phyloP scores from a whole-genome alignment of 2,888 invertebrate genomes.

The Tiphia femorata region DNA sequence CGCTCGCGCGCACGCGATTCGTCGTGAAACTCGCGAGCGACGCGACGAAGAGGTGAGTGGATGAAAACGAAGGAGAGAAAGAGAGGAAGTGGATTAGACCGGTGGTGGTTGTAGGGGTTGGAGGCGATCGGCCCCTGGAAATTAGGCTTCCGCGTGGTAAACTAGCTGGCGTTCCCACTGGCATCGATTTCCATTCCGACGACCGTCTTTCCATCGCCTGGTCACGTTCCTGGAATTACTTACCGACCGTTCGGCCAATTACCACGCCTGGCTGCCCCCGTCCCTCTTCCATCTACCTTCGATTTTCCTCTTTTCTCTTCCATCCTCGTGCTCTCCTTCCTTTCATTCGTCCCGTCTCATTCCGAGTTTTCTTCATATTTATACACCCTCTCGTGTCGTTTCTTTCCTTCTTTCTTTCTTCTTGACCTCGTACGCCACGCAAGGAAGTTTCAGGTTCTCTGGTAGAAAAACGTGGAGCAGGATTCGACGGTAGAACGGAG shows the following conservation, averaged over 20 bases:
- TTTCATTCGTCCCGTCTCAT: background rate
- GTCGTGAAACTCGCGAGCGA: too few relatives aligned
- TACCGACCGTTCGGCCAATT: constrained; percentile 43
- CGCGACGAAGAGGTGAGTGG: too few relatives aligned
- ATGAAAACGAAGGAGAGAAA: too few relatives aligned
- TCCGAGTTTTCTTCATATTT: background rate
- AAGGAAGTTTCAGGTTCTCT: background rate
- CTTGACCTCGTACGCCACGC: background rate
- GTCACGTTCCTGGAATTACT: constrained; percentile 43
- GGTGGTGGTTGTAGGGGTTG: too few relatives aligned
- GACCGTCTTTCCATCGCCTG: constrained; percentile 34
- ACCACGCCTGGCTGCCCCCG: constrained; percentile 34
- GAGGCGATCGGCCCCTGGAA: constrained; percentile 12
- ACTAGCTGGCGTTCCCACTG: constrained; percentile 25
- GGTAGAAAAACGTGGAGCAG: too few relatives aligned
- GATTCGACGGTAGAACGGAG: background rate
- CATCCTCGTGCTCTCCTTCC: background rate
- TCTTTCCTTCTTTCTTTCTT: background rate
- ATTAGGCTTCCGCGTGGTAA: constrained; percentile 36
- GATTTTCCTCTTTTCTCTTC: constrained; percentile 6
- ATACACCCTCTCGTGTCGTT: background rate
- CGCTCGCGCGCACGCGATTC: background rate
- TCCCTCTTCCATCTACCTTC: constrained; percentile 5
- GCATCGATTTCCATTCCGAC: constrained; percentile 42
- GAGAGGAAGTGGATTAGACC: too few relatives aligned